A percentile compares a stretch with the other conserved stretches of the same genome.
Evolutionary conservation across 2,113 vertebrate genomes (phyloP).

Genomic region (Gallinago paraguaiae): DNA sequence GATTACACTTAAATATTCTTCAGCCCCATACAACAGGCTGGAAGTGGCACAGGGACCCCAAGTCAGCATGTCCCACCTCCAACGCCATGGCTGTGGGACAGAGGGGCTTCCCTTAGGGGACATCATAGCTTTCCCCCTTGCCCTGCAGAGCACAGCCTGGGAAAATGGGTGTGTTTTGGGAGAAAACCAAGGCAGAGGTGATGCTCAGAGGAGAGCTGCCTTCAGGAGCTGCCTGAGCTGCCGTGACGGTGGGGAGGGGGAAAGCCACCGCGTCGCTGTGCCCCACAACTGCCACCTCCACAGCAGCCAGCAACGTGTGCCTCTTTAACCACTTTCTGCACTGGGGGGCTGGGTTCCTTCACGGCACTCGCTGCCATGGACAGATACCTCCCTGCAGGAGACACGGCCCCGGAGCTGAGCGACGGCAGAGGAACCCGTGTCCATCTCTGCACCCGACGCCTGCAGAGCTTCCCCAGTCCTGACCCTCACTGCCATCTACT

Average conservation of each 20-base stretch:
- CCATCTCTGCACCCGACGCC: not conserved
- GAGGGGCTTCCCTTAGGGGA: not conserved
- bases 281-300: rapidly evolving
- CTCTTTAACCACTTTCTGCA: rapidly evolving
- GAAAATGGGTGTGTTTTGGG: rapidly evolving
- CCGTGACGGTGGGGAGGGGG: rapidly evolving
- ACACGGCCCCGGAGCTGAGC: rapidly evolving
- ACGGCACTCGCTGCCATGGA: rapidly evolving
- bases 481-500: too few relatives aligned
- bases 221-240: not conserved
- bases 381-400: rapidly evolving
- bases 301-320: too few relatives aligned
- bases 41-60: not conserved
- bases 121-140: not conserved
- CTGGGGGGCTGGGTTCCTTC: not conserved
- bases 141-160: not conserved
- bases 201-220: not conserved
- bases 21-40: not conserved
- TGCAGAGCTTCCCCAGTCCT: not conserved
- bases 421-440: rapidly evolving
- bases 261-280: too few relatives aligned
- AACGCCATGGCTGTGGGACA: rapidly evolving
- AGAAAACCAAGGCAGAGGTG: not conserved
- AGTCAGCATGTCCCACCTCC: rapidly evolving
- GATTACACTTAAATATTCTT: too few relatives aligned